Percentiles rank a stretch among this genome's conserved stretches.
These are phyloP conservation scores for Drosophila persimilis DNA, from an alignment of 1,140 invertebrate genomes.

Conservation along the genomic window DNA sequence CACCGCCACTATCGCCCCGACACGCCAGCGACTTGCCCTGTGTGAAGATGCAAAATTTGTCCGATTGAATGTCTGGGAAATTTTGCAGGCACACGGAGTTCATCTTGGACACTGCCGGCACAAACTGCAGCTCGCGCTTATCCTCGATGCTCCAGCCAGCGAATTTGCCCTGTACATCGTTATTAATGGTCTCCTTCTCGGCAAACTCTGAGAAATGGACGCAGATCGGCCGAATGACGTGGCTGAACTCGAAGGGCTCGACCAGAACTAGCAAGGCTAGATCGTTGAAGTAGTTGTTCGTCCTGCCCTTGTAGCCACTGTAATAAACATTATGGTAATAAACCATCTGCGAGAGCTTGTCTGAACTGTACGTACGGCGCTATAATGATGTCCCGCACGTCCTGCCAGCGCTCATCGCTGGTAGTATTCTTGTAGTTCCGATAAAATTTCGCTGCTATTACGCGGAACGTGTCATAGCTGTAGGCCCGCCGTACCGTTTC, in stretches of 20 bases:
- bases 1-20: constrained; percentile 67
- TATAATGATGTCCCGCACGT: constrained; percentile 48
- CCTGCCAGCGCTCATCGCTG: constrained; percentile 11
- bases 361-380: constrained; percentile 23
- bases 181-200: constrained; percentile 59
- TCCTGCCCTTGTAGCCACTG: constrained; percentile 44
- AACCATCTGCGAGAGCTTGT: background rate
- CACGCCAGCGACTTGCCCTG: constrained; percentile 57
- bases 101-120: constrained; percentile 48
- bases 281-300: constrained; percentile 41
- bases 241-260: constrained; percentile 45
- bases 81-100: constrained; percentile 27
- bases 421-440: constrained; percentile 37
- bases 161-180: constrained; percentile 43
- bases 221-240: constrained; percentile 60
- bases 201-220: constrained; percentile 31
- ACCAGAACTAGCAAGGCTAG: constrained; percentile 53
- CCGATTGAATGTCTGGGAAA: constrained; percentile 47
- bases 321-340: no score
- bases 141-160: constrained; percentile 67
- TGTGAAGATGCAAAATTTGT: constrained; percentile 70
- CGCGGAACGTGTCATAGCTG: constrained; percentile 31
- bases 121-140: constrained; percentile 59
- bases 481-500: constrained; percentile 23
- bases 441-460: constrained; percentile 59